Conservation (phyloP, 2,797 vertebrate genomes). For the Morelia viridis region DNA sequence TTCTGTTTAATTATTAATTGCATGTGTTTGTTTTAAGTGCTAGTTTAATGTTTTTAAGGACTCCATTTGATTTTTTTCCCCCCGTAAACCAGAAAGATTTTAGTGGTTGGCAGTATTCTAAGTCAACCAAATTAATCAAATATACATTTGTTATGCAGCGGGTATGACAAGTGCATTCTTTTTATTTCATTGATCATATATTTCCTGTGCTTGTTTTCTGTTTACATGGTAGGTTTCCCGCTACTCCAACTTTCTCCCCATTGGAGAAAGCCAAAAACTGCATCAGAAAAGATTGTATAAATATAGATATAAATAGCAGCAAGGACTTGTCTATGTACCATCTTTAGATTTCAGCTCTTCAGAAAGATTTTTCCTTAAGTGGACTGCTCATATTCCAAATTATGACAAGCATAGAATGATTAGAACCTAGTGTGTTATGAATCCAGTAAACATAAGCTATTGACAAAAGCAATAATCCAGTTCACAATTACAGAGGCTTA, state of each 20-base stretch:
- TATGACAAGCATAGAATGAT: neutral
- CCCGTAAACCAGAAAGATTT: neutral
- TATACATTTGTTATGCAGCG: neutral
- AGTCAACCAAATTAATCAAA: neutral
- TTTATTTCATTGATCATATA: neutral
- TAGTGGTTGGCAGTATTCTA: neutral
- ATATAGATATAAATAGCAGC: neutral
- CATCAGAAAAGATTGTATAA: neutral
- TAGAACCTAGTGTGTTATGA: constrained; percentile 1
- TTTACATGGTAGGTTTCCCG: neutral
- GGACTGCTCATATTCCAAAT: neutral
- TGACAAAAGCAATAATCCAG: constrained; percentile 27
- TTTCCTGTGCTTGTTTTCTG: neutral
- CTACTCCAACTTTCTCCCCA: neutral
- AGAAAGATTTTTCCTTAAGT: neutral
- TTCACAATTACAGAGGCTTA: constrained; percentile 27
- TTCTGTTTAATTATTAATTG: neutral
- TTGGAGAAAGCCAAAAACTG: neutral
- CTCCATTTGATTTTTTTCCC: neutral
- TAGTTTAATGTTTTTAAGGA: neutral
- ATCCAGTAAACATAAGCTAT: constrained; percentile 19
- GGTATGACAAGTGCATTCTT: neutral
- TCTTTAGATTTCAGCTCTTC: neutral
- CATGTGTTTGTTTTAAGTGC: neutral
- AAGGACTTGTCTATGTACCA: neutral